A percentile compares a stretch with the other conserved stretches of the same genome.
Conservation (phyloP, 1,140 invertebrate genomes). For the Ceratosolen fusciceps region DNA sequence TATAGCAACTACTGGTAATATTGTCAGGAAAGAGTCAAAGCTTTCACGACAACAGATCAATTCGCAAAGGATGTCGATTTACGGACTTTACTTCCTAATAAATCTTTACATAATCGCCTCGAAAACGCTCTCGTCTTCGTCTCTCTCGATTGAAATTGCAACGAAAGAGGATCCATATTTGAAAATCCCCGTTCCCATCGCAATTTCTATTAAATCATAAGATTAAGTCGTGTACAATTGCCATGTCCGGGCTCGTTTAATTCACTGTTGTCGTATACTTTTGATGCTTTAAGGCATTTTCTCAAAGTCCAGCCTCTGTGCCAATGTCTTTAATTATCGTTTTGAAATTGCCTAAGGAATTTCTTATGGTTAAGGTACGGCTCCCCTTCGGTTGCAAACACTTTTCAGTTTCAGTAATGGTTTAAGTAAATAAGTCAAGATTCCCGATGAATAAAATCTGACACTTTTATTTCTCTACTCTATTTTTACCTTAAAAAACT, state of each 20-base stretch:
- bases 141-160: slow-evolving; percentile 2
- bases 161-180: not conserved
- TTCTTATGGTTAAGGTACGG: not conserved
- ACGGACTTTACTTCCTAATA: not conserved
- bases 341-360: not conserved
- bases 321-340: slow-evolving; percentile 1
- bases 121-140: slow-evolving; percentile 17
- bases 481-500: not conserved
- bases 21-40: slow-evolving; percentile 36
- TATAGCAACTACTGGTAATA: not conserved
- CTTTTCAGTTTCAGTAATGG: no score
- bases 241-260: no score
- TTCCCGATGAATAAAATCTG: no score
- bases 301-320: not conserved
- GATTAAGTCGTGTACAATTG: no score
- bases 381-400: no score
- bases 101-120: slow-evolving; percentile 38
- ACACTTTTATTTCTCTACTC: not conserved
- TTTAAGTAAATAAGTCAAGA: no score
- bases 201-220: no score
- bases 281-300: not conserved
- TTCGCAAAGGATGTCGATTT: slow-evolving; percentile 10
- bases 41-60: not conserved
- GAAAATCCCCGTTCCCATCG: no score
- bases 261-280: no score